Base-by-base conservation (phyloP, 2,888 invertebrate species). In the Caenorhabditis sp. region DNA sequence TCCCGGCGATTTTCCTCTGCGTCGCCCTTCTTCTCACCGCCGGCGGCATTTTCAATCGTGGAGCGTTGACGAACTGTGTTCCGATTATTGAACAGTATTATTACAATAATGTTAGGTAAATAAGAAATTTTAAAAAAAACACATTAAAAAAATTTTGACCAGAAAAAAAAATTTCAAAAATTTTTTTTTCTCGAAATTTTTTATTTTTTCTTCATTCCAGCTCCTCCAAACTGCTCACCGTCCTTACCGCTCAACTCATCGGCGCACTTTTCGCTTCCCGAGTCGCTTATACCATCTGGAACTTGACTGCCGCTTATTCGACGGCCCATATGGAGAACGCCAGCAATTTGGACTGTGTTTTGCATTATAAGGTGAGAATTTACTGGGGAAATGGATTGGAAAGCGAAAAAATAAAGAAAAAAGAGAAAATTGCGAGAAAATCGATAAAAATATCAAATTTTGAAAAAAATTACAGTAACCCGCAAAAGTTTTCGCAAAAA, bases 321-420 rank as follows among this genome's bases (percentile, higher is more conserved):
- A 22, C 60, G 8, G 87, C 88, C 18, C 90, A 90, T 69, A 72
- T 51, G 15, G 69, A 82, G 24, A 82, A 67, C 44, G 85, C 87
- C 18, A 78, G 77, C 56, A 65, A 84, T 44, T 67, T 81, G 15
- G 82, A 84, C 8, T 90, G 90, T 72, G 64, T 80, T n/a, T 24
- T 91, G 51, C 76, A 64, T 15, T 89, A 88, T 68, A 89, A 90
- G 80, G 89, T 89, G 13, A n/a, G n/a, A n/a, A n/a, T n/a, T n/a
- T n/a, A n/a, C n/a, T n/a, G n/a, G n/a, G n/a, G n/a, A n/a, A n/a
- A n/a, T n/a, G n/a, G n/a, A n/a, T n/a, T n/a, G n/a, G n/a, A n/a
- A n/a, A n/a, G n/a, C n/a, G n/a, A n/a, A 40, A 13, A 13, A 13
- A 11, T 40, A 13, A 13, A 2, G 13, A 40, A 11, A 5, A 40